Evolutionary conservation across 2,888 invertebrate species (phyloP).

Genomic region (Chaitophorus viminalis): DNA sequence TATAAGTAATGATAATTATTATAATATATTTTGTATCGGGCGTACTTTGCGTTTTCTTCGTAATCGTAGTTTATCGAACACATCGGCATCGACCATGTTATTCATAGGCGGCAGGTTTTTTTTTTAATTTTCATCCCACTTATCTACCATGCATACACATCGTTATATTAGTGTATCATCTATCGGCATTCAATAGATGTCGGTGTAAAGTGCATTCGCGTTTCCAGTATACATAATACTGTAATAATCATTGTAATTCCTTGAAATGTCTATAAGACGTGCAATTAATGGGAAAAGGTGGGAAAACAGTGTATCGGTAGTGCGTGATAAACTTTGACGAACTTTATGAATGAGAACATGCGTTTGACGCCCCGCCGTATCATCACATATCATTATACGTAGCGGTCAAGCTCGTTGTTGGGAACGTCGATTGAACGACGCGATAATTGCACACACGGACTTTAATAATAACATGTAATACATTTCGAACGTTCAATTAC

Average conservation of each 20-base stretch:
- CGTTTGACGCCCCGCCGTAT: neutral
- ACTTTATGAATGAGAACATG: constrained; percentile 44
- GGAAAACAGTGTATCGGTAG: neutral
- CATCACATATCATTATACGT: neutral
- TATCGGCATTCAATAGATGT: neutral
- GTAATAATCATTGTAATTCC: too few relatives aligned
- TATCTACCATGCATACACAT: too few relatives aligned
- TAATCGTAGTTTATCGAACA: too few relatives aligned
- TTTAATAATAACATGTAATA: too few relatives aligned
- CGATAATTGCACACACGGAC: neutral
- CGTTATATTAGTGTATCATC: too few relatives aligned
- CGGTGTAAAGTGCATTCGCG: constrained; percentile 33
- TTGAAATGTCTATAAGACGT: neutral
- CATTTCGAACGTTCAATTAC: too few relatives aligned
- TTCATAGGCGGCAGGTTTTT: neutral
- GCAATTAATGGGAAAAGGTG: neutral
- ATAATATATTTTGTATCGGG: too few relatives aligned
- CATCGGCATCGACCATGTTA: too few relatives aligned
- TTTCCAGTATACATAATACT: neutral
- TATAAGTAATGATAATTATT: neutral
- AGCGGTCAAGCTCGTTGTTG: neutral
- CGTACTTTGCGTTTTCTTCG: too few relatives aligned
- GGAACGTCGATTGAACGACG: neutral
- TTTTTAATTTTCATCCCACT: neutral
- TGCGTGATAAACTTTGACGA: constrained; percentile 47